Percentiles rank a stretch among this genome's conserved stretches.
phyloP scores from a whole-genome alignment of 2,113 vertebrate genomes.

The Pelmatolapia mariae region DNA sequence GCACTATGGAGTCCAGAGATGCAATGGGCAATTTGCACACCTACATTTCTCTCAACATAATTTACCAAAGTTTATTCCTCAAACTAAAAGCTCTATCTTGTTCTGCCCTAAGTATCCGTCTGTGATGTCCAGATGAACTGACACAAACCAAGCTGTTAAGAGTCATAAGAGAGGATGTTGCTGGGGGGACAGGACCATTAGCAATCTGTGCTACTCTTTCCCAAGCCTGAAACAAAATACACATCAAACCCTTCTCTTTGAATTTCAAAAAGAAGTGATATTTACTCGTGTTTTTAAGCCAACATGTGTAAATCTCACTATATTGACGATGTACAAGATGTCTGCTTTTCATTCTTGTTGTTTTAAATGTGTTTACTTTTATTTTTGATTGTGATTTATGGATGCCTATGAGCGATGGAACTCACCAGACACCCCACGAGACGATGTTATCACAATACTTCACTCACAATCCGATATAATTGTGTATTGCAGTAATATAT shows the following conservation, averaged over 20 bases:
- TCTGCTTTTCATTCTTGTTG: not conserved
- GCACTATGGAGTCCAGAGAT: not conserved
- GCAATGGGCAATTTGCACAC: not conserved
- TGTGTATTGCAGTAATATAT: not conserved
- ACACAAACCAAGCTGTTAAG: not conserved
- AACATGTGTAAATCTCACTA: not conserved
- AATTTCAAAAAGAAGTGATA: not conserved
- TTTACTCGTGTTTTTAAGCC: not conserved
- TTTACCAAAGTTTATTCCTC: not conserved
- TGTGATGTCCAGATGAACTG: not conserved
- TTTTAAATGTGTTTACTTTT: not conserved
- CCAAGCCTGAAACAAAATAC: not conserved
- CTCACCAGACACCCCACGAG: not conserved
- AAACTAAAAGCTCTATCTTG: not conserved
- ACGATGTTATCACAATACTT: not conserved
- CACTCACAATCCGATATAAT: not conserved
- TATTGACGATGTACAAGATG: fast-evolving
- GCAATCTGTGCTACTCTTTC: not conserved
- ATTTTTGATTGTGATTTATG: not conserved
- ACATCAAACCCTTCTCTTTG: not conserved
- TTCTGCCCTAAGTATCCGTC: not conserved
- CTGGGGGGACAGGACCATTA: not conserved
- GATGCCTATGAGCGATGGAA: not conserved
- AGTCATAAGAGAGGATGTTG: not conserved
- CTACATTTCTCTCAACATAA: not conserved